These are phyloP conservation scores for Crypturellus tataupa DNA, from an alignment of 2,797 vertebrate genomes.

Conservation along the genomic window DNA sequence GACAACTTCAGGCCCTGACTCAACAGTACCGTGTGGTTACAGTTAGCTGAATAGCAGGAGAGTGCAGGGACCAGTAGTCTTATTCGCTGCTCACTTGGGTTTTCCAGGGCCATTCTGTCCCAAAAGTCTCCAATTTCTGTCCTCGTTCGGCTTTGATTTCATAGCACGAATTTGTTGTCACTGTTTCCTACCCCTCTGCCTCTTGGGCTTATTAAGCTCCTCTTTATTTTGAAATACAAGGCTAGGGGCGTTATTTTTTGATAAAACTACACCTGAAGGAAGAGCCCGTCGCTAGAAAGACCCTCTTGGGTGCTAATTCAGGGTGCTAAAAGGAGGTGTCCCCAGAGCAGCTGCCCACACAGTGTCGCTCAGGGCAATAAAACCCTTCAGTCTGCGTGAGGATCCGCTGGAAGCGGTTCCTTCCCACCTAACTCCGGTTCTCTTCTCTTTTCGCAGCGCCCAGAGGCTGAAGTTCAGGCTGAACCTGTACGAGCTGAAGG, in stretches of 20 bases:
- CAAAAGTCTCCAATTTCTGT: not conserved
- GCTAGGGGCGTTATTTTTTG: too few relatives aligned
- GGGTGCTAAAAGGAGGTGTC: too few relatives aligned
- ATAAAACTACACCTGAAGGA: fast-evolving
- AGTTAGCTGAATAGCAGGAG: not conserved
- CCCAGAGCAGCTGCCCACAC: not conserved
- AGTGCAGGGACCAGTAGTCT: fast-evolving
- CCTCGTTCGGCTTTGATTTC: not conserved
- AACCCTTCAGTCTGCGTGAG: not conserved
- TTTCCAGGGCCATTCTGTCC: fast-evolving
- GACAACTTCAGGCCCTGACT: too few relatives aligned
- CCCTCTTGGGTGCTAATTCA: too few relatives aligned
- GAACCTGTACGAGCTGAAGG: conserved; percentile 97
- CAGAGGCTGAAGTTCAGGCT: conserved; percentile 96
- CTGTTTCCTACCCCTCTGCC: not conserved
- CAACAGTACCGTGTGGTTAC: too few relatives aligned
- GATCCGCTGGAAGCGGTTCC: not conserved
- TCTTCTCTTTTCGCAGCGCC: conserved; percentile 78
- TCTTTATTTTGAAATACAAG: not conserved
- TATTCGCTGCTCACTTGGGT: fast-evolving
- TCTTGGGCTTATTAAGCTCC: not conserved
- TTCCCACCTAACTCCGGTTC: not conserved
- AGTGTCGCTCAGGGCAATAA: not conserved
- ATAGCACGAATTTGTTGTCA: fast-evolving
- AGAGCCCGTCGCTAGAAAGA: fast-evolving